Percentiles rank a stretch among this genome's conserved stretches.
These are phyloP conservation scores for Tholera decimalis DNA, from an alignment of 2,888 invertebrate genomes.

Conservation along the genomic window DNA sequence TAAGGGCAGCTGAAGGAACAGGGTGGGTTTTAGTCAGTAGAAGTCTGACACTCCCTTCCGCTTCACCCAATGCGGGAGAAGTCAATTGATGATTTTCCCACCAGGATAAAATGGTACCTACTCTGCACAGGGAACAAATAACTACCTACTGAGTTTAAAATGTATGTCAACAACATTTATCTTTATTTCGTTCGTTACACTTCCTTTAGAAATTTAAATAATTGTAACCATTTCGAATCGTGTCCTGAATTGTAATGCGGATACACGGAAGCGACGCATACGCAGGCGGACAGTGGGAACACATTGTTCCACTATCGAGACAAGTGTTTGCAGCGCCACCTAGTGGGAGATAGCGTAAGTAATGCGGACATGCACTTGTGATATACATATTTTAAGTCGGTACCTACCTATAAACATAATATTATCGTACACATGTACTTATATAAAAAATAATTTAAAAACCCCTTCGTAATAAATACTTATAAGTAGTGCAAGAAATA, in stretches of 20 bases:
- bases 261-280: slow-evolving; percentile 71
- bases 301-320: slow-evolving; percentile 75
- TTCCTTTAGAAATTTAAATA: slow-evolving; percentile 69
- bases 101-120: too few species aligned
- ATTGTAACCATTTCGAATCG: slow-evolving; percentile 74
- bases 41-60: too few species aligned
- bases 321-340: slow-evolving; percentile 74
- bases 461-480: too few species aligned
- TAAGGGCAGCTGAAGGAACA: too few species aligned
- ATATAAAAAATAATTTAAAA: too few species aligned
- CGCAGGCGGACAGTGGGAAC: slow-evolving; percentile 58
- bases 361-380: slow-evolving; percentile 56
- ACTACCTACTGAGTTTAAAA: neutral
- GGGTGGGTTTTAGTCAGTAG: too few species aligned
- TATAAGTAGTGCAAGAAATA: too few species aligned
- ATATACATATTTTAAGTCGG: slow-evolving; percentile 3
- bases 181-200: slow-evolving; percentile 38
- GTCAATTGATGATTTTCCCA: too few species aligned
- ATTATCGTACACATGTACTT: too few species aligned
- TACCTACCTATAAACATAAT: too few species aligned
- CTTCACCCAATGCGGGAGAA: too few species aligned
- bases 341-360: slow-evolving; percentile 69
- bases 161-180: neutral
- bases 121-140: neutral
- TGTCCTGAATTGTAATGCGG: slow-evolving; percentile 82